These are phyloP conservation scores for Trichomalopsis sarcophagae DNA, from an alignment of 1,140 invertebrate species.

Conservation along the genomic window DNA sequence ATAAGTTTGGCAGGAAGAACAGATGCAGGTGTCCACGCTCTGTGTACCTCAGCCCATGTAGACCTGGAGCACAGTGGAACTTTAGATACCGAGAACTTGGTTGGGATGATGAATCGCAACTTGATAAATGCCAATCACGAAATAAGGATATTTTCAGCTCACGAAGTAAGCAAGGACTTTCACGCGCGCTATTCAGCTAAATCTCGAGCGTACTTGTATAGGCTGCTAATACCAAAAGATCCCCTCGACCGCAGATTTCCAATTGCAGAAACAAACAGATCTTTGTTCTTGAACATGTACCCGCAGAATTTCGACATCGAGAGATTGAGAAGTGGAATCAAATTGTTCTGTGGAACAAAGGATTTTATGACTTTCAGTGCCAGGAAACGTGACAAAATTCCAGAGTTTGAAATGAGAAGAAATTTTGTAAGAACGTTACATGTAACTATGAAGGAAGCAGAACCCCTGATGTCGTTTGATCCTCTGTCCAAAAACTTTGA, in stretches of 20 bases:
- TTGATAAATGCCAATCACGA: conserved; percentile 74
- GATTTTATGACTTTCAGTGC: conserved; percentile 82
- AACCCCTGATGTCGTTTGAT: conserved; percentile 68
- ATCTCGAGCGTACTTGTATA: conserved; percentile 82
- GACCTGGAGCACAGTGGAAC: conserved; percentile 73
- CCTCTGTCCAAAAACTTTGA: conserved; percentile 71
- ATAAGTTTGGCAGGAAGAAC: conserved; percentile 75
- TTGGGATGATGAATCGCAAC: conserved; percentile 76
- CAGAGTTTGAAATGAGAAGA: conserved; percentile 58
- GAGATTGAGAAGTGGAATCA: conserved; percentile 55
- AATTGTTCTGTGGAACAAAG: conserved; percentile 69
- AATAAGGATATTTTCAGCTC: conserved; percentile 75
- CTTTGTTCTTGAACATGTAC: conserved; percentile 39
- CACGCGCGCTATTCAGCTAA: conserved; percentile 77
- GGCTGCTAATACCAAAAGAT: conserved; percentile 73
- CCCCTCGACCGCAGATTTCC: conserved; percentile 56
- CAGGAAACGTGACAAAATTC: conserved; percentile 64
- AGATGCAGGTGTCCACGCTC: conserved; percentile 83
- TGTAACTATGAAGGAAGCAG: conserved; percentile 72
- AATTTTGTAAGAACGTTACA: conserved; percentile 70
- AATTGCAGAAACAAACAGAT: conserved; percentile 58
- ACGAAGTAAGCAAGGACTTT: conserved; percentile 78
- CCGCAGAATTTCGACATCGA: conserved; percentile 59
- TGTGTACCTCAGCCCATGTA: conserved; percentile 79
- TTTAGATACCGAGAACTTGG: conserved; percentile 73